Percentiles rank a stretch among this genome's conserved stretches.
Conservation (phyloP, 2,888 invertebrate species). For the Fragum whitleyi region DNA sequence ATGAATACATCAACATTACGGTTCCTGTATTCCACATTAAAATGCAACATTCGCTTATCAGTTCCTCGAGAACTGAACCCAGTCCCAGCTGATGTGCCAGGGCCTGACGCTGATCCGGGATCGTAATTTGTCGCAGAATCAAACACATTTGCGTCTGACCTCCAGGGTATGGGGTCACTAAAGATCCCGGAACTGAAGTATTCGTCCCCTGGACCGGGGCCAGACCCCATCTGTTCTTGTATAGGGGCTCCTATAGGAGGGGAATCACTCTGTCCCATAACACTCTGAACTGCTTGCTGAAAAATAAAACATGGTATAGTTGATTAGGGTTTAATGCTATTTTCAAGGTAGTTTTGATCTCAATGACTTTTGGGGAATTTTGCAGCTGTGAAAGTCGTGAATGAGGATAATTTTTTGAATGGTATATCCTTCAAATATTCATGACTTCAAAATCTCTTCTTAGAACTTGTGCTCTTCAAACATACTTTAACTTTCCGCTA, state of each 20-base stretch:
- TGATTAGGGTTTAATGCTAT: too few relatives aligned
- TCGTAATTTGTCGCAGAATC: slow-evolving; percentile 66
- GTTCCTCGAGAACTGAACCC: slow-evolving; percentile 56
- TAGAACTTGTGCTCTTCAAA: too few relatives aligned
- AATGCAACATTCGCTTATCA: slow-evolving; percentile 76
- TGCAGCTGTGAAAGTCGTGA: too few relatives aligned
- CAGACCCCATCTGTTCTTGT: slow-evolving; percentile 35
- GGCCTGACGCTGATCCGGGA: slow-evolving; percentile 75
- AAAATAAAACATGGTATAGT: slow-evolving; percentile 31
- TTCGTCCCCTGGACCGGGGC: slow-evolving; percentile 41
- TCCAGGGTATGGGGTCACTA: slow-evolving; percentile 57
- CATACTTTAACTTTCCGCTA: too few relatives aligned
- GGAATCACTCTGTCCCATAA: slow-evolving; percentile 71
- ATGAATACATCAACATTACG: slow-evolving; percentile 77
- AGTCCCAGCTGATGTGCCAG: slow-evolving; percentile 67
- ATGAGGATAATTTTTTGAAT: too few relatives aligned
- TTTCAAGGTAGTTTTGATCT: too few relatives aligned
- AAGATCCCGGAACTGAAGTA: slow-evolving; percentile 64
- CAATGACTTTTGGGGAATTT: too few relatives aligned
- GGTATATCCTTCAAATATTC: too few relatives aligned
- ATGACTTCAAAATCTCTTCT: too few relatives aligned
- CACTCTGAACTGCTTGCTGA: slow-evolving; percentile 78
- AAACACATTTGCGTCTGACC: slow-evolving; percentile 65
- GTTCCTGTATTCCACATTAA: slow-evolving; percentile 83
- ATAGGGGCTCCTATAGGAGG: slow-evolving; percentile 56